Evolutionary conservation across 2,888 invertebrate species (phyloP), one percentile per base, ranked within the genome.

Genomic region (Drosophila birchii): DNA sequence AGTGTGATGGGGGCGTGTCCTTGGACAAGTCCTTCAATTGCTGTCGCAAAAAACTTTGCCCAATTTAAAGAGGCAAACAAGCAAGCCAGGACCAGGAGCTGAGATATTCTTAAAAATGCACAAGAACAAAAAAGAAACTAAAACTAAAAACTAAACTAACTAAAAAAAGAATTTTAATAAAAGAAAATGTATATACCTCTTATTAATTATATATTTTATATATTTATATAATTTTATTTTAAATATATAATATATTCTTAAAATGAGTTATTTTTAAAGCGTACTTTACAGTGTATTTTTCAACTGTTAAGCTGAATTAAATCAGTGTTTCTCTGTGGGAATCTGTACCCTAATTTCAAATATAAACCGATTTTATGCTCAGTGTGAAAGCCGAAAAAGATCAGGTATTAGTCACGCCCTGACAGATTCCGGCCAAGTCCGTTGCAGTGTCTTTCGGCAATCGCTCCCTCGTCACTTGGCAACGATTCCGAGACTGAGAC

Each of bases 401-500:
- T 58, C 69, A 75, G 88, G 74, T 74, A 75, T 75, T 59, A 78
- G 78, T 78, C 71, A 80, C 86, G 80, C 83, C 83, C 75, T 62
- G 53, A 51, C 66, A 68, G 55, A 73, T 66, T 54, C 59, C 44
- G 44, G 44, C 41, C 39, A 41, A 60, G 69, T 69, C 75, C 59
- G 49, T 62, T 53, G 55, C 53, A 55, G 61, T 55, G 44, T 47
- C 58, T 56, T 62, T 38, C 32, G 39, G 16, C 53, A 47, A 58
- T 64, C 53, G 41, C 72, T 78, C 84, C 84, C 84, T 85, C 76
- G 72, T 85, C 88, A 86, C 64, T 53, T 72, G 53, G 62, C 73
- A 78, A 78, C 75, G 68, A 78, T 77, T 85, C 78, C 70, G 78
- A 79, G 66, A 78, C 70, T 32, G 70, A 53, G 64, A 75, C 86